These are phyloP conservation scores for Drosophila nasuta DNA, from an alignment of 1,140 invertebrate genomes.

Conservation along the genomic window DNA sequence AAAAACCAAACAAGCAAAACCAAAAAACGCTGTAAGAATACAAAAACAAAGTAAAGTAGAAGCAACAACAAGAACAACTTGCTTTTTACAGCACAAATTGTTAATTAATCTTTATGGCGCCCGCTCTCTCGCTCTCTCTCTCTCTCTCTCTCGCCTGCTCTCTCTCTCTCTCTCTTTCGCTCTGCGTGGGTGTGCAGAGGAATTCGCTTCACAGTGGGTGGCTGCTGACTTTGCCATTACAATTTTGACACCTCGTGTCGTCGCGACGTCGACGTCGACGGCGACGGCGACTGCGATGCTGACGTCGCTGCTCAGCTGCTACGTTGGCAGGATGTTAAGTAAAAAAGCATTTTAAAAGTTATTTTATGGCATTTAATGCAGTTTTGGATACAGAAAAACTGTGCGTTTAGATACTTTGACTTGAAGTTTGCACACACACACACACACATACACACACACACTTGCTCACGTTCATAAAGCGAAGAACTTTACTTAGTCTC, in stretches of 20 bases:
- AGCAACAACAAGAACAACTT: not conserved
- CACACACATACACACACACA: conserved; percentile 2
- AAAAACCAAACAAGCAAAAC: conserved; percentile 39
- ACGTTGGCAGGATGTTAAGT: conserved; percentile 77
- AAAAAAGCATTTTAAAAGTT: conserved; percentile 84
- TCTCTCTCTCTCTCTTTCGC: conserved; percentile 5
- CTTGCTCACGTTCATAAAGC: not conserved
- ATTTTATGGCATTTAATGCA: conserved; percentile 85
- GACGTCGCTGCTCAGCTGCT: conserved; percentile 13
- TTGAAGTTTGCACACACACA: conserved; percentile 62
- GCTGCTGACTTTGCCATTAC: conserved; percentile 28
- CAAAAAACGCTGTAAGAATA: conserved; percentile 19
- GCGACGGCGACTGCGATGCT: not conserved
- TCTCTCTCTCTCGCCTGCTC: conserved; percentile 3
- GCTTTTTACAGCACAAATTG: conserved; percentile 69
- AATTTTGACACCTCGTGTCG: conserved; percentile 49
- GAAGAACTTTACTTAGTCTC: not conserved
- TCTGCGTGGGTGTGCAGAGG: conserved; percentile 42
- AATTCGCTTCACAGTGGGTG: conserved; percentile 32
- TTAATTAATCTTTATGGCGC: conserved; percentile 78
- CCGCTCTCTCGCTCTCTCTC: conserved; percentile 18
- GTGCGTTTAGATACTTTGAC: conserved; percentile 82
- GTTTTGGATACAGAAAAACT: conserved; percentile 84
- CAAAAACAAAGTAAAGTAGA: conserved; percentile 12
- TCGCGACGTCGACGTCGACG: conserved; percentile 7